Evolutionary conservation across 2,888 invertebrate genomes (phyloP).

Genomic region (Trypoxylon attenuatum): DNA sequence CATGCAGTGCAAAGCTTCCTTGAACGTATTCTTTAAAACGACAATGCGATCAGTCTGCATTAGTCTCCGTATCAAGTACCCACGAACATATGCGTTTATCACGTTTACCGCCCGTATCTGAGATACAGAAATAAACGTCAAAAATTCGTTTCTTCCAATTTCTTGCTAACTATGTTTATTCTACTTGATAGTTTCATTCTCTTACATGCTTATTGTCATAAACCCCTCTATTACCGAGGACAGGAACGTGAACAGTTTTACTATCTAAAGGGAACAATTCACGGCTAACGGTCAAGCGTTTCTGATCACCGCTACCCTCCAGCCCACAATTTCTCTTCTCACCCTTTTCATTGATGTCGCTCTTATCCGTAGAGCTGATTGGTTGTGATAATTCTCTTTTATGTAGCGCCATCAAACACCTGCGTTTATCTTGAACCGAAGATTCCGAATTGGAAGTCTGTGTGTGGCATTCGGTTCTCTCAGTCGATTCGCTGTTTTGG

Average conservation of each 20-base stretch:
- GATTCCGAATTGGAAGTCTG: background rate
- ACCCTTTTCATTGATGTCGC: no score
- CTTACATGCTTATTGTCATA: constrained; percentile 67
- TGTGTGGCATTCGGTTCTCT: no score
- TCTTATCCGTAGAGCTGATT: background rate
- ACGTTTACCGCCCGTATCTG: constrained; percentile 79
- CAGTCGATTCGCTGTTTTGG: background rate
- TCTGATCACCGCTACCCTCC: constrained; percentile 16
- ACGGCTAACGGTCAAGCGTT: constrained; percentile 60
- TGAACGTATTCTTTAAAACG: constrained; percentile 85
- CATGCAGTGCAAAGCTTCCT: constrained; percentile 86
- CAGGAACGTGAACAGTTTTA: constrained; percentile 57
- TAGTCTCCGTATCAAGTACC: constrained; percentile 88
- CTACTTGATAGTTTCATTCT: constrained; percentile 7
- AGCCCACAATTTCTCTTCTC: background rate
- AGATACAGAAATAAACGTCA: no score
- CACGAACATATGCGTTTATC: constrained; percentile 83
- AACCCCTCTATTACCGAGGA: constrained; percentile 55
- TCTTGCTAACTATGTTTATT: background rate
- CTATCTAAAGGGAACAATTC: constrained; percentile 65
- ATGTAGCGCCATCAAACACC: background rate
- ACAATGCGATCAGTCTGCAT: constrained; percentile 88
- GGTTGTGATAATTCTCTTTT: background rate
- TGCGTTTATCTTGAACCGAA: background rate
- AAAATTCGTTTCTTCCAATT: background rate